Conservation (phyloP, 2,797 vertebrate genomes). For the Helarctos malayanus region DNA sequence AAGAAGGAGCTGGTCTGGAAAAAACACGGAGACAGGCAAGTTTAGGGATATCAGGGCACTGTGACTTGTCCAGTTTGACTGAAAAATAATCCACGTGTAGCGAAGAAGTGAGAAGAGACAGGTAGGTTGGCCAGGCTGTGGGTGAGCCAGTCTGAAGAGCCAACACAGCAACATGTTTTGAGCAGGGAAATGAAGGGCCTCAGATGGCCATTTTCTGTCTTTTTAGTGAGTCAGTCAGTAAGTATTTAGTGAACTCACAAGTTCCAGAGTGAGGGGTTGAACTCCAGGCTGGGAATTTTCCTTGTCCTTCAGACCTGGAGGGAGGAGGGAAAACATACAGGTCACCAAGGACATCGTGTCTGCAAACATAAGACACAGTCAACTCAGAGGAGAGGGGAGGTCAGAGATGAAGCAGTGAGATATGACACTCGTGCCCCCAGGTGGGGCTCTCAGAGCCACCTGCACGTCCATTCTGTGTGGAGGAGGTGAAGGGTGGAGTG, state of each 20-base stretch:
- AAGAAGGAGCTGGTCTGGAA: not conserved
- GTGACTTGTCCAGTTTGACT: not conserved
- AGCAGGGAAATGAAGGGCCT: not conserved
- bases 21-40: not conserved
- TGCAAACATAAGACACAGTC: not conserved
- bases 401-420: not conserved
- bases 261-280: not conserved
- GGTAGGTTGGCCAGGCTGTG: rapidly evolving
- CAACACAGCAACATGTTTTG: not conserved
- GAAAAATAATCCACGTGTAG: not conserved
- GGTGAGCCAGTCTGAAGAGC: not conserved
- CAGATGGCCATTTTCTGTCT: not conserved
- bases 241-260: not conserved
- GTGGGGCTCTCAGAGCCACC: not conserved
- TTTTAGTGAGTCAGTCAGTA: not conserved
- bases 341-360: not conserved
- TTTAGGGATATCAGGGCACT: not conserved
- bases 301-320: not conserved
- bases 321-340: not conserved
- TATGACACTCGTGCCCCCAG: not conserved
- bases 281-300: not conserved
- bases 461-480: not conserved
- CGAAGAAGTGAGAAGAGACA: not conserved
- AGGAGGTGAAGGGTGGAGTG: not conserved
- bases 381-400: not conserved